phyloP scores from a whole-genome alignment of 2,888 invertebrate genomes.

The Fragum sueziense region DNA sequence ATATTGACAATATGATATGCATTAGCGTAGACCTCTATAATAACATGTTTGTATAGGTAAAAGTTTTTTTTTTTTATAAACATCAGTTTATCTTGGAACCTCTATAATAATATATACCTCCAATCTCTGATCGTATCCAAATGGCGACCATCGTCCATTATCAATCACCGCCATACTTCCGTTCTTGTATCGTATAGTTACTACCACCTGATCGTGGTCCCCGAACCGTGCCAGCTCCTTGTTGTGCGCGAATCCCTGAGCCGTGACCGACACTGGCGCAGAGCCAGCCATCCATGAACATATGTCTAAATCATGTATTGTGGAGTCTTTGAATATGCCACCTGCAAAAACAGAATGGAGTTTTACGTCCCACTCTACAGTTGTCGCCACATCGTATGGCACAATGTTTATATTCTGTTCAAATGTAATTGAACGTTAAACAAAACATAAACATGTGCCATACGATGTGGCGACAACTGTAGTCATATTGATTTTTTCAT shows the following conservation, averaged over 20 bases:
- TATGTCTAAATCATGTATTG: conserved; percentile 88
- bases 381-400: no score
- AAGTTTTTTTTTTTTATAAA: no score
- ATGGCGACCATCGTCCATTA: conserved; percentile 86
- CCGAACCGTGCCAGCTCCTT: conserved; percentile 86
- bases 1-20: no score
- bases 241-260: conserved; percentile 84
- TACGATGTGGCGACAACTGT: no score
- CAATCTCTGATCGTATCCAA: conserved; percentile 88
- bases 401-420: no score
- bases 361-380: no score
- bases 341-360: conserved; percentile 82
- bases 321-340: conserved; percentile 88
- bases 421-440: no score
- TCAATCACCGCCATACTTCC: conserved; percentile 87
- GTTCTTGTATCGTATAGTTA: conserved; percentile 86
- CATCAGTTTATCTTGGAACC: no score
- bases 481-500: no score
- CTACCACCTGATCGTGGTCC: conserved; percentile 87
- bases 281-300: conserved; percentile 87
- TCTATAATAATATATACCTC: conserved; percentile 84
- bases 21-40: no score
- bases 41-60: no score
- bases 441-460: no score
- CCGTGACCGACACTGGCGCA: conserved; percentile 85